Percentiles rank a stretch among this genome's conserved stretches.
phyloP scores from a whole-genome alignment of 64 coral and sea anemone species.

The Stylophora pistillata region DNA sequence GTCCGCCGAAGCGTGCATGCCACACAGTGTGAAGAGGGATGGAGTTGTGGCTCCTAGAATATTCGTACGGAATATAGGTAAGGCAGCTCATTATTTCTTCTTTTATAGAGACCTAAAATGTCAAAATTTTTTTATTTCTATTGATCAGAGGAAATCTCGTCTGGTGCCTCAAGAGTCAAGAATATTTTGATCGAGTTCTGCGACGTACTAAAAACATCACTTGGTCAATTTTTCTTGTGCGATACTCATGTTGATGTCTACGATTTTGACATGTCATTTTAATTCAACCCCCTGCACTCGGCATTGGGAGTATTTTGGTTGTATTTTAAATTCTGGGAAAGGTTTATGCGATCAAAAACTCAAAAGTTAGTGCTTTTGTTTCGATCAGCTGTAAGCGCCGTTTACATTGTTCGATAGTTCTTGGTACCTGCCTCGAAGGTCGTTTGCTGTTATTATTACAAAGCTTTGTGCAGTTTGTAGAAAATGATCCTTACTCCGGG shows the following conservation, averaged over 20 bases:
- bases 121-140: background rate
- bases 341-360: background rate
- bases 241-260: no score
- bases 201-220: no score
- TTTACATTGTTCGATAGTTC: background rate
- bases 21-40: conserved; percentile 3
- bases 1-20: conserved; percentile 68
- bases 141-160: background rate
- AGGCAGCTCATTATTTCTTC: background rate
- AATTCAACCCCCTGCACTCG: background rate
- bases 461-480: background rate
- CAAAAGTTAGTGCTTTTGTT: background rate
- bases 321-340: background rate
- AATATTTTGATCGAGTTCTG: no score
- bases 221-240: no score
- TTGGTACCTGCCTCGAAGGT: background rate
- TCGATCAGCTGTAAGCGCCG: background rate
- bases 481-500: background rate
- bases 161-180: no score
- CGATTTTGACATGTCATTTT: no score
- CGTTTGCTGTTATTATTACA: background rate
- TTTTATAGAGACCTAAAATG: no score
- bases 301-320: background rate
- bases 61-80: conserved; percentile 32
- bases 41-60: conserved; percentile 18